A percentile compares a stretch with the other conserved stretches of the same genome.
phyloP scores from a whole-genome alignment of 2,113 vertebrate species.

The Equus przewalskii region DNA sequence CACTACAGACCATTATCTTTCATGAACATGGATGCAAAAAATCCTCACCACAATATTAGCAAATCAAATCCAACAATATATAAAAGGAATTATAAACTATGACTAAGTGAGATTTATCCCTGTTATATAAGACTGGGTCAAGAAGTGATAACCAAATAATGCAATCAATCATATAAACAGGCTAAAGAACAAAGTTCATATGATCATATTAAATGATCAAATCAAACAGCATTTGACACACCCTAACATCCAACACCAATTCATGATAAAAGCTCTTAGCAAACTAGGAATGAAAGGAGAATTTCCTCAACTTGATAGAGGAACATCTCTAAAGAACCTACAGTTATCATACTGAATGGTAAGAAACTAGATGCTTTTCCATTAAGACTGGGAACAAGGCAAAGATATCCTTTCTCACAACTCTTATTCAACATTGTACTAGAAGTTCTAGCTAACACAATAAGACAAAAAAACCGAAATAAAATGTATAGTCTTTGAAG shows the following conservation, averaged over 20 bases:
- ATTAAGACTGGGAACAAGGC: not conserved
- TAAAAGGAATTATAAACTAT: not conserved
- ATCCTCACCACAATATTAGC: not conserved
- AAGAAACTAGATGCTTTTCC: not conserved
- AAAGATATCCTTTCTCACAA: not conserved
- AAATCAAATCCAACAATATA: slow-evolving; percentile 7
- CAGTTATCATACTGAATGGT: not conserved
- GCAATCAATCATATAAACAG: not conserved
- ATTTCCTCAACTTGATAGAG: not conserved
- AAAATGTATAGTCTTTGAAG: not conserved
- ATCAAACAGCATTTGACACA: not conserved
- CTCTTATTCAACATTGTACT: not conserved
- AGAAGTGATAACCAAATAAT: not conserved
- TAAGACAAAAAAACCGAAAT: not conserved
- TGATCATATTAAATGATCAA: not conserved
- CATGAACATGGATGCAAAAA: not conserved
- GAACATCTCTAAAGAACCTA: not conserved
- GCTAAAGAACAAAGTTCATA: not conserved
- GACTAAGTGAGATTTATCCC: not conserved
- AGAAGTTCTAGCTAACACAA: not conserved
- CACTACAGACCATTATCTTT: not conserved
- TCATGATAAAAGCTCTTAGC: not conserved
- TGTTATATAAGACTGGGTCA: not conserved
- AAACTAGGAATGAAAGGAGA: not conserved
- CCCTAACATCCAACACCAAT: not conserved